Evolutionary conservation across 1,140 invertebrate species (phyloP).

Genomic region (Tachypleus tridentatus): DNA sequence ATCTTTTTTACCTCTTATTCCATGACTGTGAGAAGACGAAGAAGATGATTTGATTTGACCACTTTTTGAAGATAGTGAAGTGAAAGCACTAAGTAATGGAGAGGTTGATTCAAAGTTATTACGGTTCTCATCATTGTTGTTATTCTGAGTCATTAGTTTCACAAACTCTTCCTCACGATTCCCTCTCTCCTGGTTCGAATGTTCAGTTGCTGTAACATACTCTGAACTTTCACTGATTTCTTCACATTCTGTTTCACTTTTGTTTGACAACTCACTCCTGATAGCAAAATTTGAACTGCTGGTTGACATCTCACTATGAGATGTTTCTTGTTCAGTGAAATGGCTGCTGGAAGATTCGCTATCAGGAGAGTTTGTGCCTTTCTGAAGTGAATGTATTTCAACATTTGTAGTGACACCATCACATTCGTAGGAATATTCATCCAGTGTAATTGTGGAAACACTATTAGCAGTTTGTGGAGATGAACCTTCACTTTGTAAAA

Average conservation of each 20-base stretch:
- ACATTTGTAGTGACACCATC: not conserved
- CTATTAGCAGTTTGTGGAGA: no score
- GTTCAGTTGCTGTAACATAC: constrained; percentile 60
- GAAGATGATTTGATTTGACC: constrained; percentile 2
- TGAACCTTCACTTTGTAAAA: no score
- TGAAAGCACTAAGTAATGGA: constrained; percentile 7
- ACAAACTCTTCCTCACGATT: not conserved
- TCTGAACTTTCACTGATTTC: constrained; percentile 65
- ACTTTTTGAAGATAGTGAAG: constrained; percentile 17
- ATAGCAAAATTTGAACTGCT: constrained; percentile 23
- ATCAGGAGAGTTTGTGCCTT: constrained; percentile 30
- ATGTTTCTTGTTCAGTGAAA: constrained; percentile 32
- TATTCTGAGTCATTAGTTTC: not conserved
- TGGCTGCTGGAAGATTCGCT: constrained; percentile 32
- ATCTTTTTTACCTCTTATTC: not conserved
- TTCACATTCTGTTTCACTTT: constrained; percentile 51
- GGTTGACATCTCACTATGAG: constrained; percentile 16
- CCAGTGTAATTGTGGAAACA: no score
- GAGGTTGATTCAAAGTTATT: constrained; percentile 15
- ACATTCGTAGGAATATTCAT: not conserved
- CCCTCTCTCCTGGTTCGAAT: constrained; percentile 24
- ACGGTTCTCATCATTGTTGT: constrained; percentile 7
- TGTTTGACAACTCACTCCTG: constrained; percentile 39
- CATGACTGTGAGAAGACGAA: constrained; percentile 1
- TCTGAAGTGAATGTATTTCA: not conserved